Evolutionary conservation across 2,888 invertebrate species (phyloP), one percentile per base, ranked within the genome.

Genomic region (Spodoptera picta): DNA sequence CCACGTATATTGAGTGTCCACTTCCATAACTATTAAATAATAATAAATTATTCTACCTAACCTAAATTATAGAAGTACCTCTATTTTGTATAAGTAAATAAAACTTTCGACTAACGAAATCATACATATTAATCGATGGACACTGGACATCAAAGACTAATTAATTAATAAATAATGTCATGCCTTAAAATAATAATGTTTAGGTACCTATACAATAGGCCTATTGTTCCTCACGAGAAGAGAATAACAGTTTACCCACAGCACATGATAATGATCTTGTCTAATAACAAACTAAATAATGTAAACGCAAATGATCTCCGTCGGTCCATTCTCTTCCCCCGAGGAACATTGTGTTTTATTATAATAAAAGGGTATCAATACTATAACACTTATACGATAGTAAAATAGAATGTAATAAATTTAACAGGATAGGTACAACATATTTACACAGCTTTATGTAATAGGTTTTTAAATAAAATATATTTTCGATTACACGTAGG

Each of bases 361-460:
- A 89, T 85, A 87, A 88, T 92, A 90, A 88, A 92, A 78, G 89
- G 87, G 90, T 93, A 92, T 92, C 87, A 91, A 91, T 89, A 91
- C 86, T 87, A 89, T 92, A 94, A 94, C 93, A 94, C 93, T 94
- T 94, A 93, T 82, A 86, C 79, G 84, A 89, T 93, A 93, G 86
- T 93, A 93, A 93, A 93, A 94, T 94, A 94, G 94, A 94, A 93
- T 94, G 94, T 93, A 90, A 91, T 92, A 93, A 91, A 87, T 93
- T 93, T 93, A 93, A 94, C 93, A 93, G 92, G 92, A 89, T 92
- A n/a, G n/a, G n/a, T n/a, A 86, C 86, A 93, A 93, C 92, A 93
- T 93, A 93, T 94, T 91, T 94, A 93, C 92, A 94, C 87, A 89
- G 88, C 61, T 62, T 79, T 63, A 61, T 46, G 64, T 73, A 61